These are phyloP conservation scores for Nettapus auritus DNA, from an alignment of 2,113 vertebrate species.

Conservation along the genomic window DNA sequence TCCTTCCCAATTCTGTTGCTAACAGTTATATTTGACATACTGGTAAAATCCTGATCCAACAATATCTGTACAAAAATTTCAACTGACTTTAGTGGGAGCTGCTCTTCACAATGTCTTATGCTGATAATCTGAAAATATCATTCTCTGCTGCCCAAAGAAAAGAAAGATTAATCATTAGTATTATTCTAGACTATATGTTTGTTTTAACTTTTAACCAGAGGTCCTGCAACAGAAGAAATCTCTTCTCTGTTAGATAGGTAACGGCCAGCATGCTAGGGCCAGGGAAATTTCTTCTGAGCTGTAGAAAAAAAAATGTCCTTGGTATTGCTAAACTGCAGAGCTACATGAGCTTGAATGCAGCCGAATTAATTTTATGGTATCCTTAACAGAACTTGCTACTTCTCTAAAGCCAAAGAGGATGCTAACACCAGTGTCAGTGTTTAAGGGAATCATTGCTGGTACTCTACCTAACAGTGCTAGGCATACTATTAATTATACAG, in stretches of 20 bases:
- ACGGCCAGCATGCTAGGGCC: neutral
- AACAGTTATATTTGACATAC: neutral
- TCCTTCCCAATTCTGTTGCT: neutral
- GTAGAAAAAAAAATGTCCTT: neutral
- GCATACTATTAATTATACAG: neutral
- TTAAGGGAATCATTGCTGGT: neutral
- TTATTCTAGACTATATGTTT: neutral
- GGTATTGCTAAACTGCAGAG: neutral
- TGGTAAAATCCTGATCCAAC: neutral
- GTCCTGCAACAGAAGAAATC: neutral
- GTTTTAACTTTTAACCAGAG: neutral
- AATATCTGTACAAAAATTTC: neutral
- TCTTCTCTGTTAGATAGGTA: neutral
- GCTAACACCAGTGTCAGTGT: neutral
- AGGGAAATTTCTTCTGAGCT: neutral
- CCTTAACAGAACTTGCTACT: neutral
- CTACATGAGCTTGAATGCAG: neutral
- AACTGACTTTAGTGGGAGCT: neutral
- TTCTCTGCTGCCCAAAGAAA: neutral
- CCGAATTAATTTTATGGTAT: neutral
- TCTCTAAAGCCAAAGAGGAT: neutral
- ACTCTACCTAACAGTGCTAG: neutral
- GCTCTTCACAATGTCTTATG: neutral
- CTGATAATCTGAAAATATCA: neutral
- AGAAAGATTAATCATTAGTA: neutral